A percentile compares a stretch with the other conserved stretches of the same genome.
Evolutionary conservation across 2,113 vertebrate genomes (phyloP).

Genomic region (Nothobranchius furzeri): DNA sequence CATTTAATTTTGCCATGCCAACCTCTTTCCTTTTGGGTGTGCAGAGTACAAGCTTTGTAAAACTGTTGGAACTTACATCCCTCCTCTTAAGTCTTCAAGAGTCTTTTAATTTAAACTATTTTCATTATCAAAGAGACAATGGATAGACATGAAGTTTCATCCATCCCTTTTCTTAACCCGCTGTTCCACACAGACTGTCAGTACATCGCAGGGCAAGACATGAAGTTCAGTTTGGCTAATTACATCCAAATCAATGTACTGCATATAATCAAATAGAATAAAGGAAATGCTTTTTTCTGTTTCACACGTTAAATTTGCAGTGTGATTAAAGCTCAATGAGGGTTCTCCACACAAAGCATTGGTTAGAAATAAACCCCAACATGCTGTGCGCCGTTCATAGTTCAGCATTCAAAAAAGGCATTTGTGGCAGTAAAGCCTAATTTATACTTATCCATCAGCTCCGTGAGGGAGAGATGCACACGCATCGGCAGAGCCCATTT

Average conservation of each 20-base stretch:
- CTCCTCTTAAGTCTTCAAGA: slow-evolving; percentile 43
- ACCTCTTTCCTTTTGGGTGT: slow-evolving; percentile 15
- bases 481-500: too few species aligned
- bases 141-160: slow-evolving; percentile 17
- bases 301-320: not conserved
- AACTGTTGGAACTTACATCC: slow-evolving; percentile 58
- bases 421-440: slow-evolving; percentile 42
- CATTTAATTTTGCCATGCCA: slow-evolving; percentile 54
- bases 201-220: not conserved
- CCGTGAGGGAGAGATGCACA: too few species aligned
- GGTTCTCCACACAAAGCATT: not conserved
- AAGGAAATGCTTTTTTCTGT: slow-evolving; percentile 2
- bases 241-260: slow-evolving; percentile 20
- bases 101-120: slow-evolving; percentile 55
- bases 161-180: too few species aligned
- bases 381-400: slow-evolving; percentile 27
- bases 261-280: slow-evolving; percentile 13
- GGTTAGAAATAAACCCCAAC: not conserved
- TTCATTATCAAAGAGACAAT: slow-evolving; percentile 57
- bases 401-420: slow-evolving; percentile 35
- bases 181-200: too few species aligned
- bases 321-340: slow-evolving; percentile 10
- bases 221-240: slow-evolving; percentile 15
- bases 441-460: too few species aligned
- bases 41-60: slow-evolving; percentile 35